Evolutionary conservation across 2,113 vertebrate genomes (phyloP).

Genomic region (Ceuthmochares aereus): DNA sequence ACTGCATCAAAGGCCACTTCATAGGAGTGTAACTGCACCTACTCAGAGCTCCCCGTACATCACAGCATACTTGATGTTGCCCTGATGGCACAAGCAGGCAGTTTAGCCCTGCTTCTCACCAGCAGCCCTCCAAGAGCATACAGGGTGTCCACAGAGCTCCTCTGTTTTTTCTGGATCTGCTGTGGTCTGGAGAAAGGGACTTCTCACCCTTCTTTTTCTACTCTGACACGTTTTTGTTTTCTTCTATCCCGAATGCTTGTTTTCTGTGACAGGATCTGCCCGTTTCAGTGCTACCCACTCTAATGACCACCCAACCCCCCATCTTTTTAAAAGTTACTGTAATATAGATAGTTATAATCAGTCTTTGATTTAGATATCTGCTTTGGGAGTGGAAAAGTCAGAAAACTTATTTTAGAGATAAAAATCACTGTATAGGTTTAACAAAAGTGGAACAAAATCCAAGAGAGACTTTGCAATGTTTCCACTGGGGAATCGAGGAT

Average conservation of each 20-base stretch:
- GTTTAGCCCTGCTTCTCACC: neutral
- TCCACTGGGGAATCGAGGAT: conserved; percentile 10
- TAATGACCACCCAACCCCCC: too few species aligned
- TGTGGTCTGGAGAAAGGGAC: neutral
- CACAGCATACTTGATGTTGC: neutral
- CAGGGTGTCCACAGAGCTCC: too few species aligned
- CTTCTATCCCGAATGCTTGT: neutral
- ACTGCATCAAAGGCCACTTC: neutral
- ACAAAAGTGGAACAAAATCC: conserved; percentile 28
- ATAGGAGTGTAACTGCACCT: too few species aligned
- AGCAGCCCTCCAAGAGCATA: neutral
- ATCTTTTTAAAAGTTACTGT: neutral
- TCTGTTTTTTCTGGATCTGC: neutral
- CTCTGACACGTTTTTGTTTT: neutral
- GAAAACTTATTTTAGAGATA: neutral
- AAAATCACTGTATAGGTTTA: neutral
- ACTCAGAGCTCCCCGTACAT: neutral
- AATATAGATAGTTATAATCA: neutral
- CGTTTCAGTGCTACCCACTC: neutral
- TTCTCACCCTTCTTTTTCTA: neutral
- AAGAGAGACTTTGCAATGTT: neutral
- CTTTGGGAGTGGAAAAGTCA: neutral
- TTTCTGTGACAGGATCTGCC: neutral
- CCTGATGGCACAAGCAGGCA: neutral
- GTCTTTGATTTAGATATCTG: neutral